Conservation (phyloP, 2,888 invertebrate species). For the Abrostola triplasia region DNA sequence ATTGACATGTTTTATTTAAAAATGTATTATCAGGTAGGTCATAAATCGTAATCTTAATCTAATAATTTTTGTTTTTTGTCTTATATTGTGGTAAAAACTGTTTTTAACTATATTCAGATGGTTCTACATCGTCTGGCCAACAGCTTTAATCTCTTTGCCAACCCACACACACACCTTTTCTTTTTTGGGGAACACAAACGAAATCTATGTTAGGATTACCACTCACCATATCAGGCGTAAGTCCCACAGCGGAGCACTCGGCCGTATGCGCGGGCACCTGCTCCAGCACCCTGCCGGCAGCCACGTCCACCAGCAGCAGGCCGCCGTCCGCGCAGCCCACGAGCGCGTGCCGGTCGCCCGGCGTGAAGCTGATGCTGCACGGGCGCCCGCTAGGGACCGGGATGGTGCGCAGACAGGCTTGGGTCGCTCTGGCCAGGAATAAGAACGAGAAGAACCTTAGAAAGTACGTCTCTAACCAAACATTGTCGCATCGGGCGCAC, state of each 20-base stretch:
- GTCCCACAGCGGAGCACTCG: constrained; percentile 93
- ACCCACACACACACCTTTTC: background rate
- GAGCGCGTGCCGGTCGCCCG: constrained; percentile 96
- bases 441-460: too few species aligned
- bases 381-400: constrained; percentile 90
- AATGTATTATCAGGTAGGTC: too few species aligned
- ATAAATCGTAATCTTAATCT: too few species aligned
- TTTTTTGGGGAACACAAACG: too few species aligned
- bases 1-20: too few species aligned
- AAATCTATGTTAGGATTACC: background rate
- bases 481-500: too few species aligned
- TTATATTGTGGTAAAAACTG: too few species aligned
- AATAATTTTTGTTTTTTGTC: too few species aligned
- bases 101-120: too few species aligned
- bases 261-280: constrained; percentile 94
- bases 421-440: constrained; percentile 77
- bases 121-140: too few species aligned
- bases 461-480: too few species aligned
- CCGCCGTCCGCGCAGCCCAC: constrained; percentile 95
- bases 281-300: constrained; percentile 94
- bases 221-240: constrained; percentile 94
- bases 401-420: constrained; percentile 92
- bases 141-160: too few species aligned
- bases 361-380: constrained; percentile 93
- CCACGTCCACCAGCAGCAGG: constrained; percentile 94